Base-by-base conservation (phyloP, 1,140 invertebrate species). In the Psilanteris sp. region DNA sequence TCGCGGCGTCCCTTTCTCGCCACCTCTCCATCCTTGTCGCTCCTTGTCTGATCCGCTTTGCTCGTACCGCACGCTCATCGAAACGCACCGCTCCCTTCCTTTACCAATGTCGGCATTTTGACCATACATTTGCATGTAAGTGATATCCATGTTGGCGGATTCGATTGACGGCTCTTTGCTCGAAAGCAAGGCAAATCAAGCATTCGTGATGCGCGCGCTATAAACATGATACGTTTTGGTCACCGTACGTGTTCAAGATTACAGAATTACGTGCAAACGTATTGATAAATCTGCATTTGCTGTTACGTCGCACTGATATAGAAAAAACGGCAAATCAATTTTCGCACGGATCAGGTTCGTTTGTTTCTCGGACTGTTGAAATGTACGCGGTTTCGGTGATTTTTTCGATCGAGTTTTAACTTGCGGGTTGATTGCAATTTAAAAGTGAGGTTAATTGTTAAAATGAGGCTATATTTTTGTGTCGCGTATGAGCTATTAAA, bases 61-160 rank as follows among this genome's bases (percentile, higher is more conserved):
- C 62, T 62, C 46, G 48, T 41, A 54, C 52, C 80, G 79, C 81
- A 78, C 77, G 78, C 72, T 80, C 75, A 77, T 82, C 78, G 80
- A 79, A 81, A 81, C 80, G 64, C 76, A 67, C 71, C 50, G 50
- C 27, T 37, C 14, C 37, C 44, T 77, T 57, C 48, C 74, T 48
- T 52, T 55, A 31, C 57, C 64, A 39, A 36, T 66, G 71, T 72
- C 46, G 70, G 79, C 79, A 84, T 85, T 86, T 87, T 81, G 81
- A 78, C 67, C 77, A 76, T 68, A 79, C 74, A 86, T 87, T 86
- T 86, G 81, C 85, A 85, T 85, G 85, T 88, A 87, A 88, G 84
- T 85, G 84, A 87, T 88, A 85, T 78, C 72, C 83, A 78, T 83
- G 84, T 85, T 82, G 75, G 78, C 78, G 77, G 74, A 81, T 83